Percentiles rank a stretch among this genome's conserved stretches.
Conservation (phyloP, 2,797 vertebrate species). For the Potorous gilbertii region DNA sequence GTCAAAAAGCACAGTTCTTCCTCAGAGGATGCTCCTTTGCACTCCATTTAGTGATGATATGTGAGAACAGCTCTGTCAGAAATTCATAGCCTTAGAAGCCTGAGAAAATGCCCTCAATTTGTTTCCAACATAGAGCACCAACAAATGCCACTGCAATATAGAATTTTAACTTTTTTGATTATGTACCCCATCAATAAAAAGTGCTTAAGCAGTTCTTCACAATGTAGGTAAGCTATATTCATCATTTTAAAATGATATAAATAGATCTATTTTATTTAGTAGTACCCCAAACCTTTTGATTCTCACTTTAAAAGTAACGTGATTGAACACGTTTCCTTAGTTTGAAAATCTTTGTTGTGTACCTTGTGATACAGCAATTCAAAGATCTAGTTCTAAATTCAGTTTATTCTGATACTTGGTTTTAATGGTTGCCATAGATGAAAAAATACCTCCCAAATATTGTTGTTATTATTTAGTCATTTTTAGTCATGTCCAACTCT, state of each 20-base stretch:
- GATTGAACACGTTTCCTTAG: background rate
- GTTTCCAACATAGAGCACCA: constrained; percentile 29
- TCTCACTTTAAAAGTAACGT: background rate
- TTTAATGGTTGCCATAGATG: background rate
- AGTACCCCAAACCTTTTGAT: background rate
- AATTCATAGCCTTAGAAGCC: constrained; percentile 11
- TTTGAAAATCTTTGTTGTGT: background rate
- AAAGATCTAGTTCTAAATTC: background rate
- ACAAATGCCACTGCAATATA: background rate
- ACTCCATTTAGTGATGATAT: constrained; percentile 38
- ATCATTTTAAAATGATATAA: background rate
- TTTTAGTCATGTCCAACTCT: background rate
- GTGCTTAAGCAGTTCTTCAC: background rate
- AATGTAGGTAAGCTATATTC: background rate
- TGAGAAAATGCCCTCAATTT: constrained; percentile 11
- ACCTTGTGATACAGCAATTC: background rate
- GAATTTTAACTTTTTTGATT: background rate
- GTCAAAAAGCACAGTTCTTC: constrained; percentile 51
- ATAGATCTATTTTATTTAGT: background rate
- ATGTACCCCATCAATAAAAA: background rate
- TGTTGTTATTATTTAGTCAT: background rate
- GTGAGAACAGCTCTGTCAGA: constrained; percentile 22
- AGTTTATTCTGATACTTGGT: background rate
- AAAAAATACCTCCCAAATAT: background rate
- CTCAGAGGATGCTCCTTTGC: constrained; percentile 48